Evolutionary conservation across 92 coral and sea anemone genomes (phyloP), one percentile per base, ranked within the genome.

Genomic region (Pocillopora grandis): DNA sequence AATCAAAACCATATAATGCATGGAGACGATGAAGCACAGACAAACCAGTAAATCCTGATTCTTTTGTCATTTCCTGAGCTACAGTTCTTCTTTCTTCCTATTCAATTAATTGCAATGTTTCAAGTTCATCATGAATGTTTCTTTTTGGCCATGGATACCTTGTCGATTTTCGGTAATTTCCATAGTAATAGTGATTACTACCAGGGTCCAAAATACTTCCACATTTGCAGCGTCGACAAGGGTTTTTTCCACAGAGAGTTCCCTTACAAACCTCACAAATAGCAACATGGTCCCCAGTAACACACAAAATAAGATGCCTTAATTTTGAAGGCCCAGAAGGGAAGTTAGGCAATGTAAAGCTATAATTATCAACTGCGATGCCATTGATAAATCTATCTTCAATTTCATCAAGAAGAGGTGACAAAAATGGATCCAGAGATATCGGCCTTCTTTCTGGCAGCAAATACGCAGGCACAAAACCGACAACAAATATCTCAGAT

Each of bases 221-320:
- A 27, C 27, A 27, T 27, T 27, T 27, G 27, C 27, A 27, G 27
- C 27, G 27, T 27, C 27, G 1, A n/a, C n/a, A n/a, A 27, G 27
- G 27, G 27, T 27, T 27, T 27, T 27, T 27, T 27, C 27, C 27
- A 27, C 1, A 27, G 27, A 27, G 0, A 27, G 0, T 27, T 27
- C 27, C 27, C 27, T 27, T 27, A 27, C 27, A 27, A 27, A 27
- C 27, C 27, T 0, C 27, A 27, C 27, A 27, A 27, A 27, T 27
- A 27, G 27, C 27, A 27, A 27, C 27, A 27, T 27, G 27, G 27
- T 27, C 27, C 27, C 27, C 27, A 27, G 87, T 89, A 75, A 85
- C 80, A 48, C 79, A 77, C 23, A 89, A 68, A 14, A 89, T 62
- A 9, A 89, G 52, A 57, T 78, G 89, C 37, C 89, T 72, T 2